Evolutionary conservation across 2,113 vertebrate species (phyloP).

Genomic region (Myrmecobius fasciatus): DNA sequence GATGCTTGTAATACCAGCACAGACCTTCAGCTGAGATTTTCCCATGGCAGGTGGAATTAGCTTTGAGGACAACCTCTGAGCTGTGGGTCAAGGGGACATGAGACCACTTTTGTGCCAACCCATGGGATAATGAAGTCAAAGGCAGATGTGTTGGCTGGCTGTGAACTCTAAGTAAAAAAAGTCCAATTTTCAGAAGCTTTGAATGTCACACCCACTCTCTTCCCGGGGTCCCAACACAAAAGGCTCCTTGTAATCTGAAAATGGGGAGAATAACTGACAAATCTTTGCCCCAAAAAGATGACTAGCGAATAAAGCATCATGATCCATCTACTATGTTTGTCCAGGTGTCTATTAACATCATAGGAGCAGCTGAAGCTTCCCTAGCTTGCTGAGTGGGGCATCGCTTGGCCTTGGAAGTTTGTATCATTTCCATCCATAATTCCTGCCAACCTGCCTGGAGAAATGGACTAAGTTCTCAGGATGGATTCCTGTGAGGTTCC

Average conservation of each 20-base stretch:
- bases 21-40: neutral
- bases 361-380: slow-evolving; percentile 28
- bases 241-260: slow-evolving; percentile 37
- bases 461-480: slow-evolving; percentile 29
- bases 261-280: slow-evolving; percentile 16
- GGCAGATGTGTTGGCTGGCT: slow-evolving; percentile 17
- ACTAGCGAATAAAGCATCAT: neutral
- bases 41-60: neutral
- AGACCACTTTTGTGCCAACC: neutral
- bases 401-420: slow-evolving; percentile 69
- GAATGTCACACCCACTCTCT: neutral
- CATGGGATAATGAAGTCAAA: neutral
- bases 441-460: slow-evolving; percentile 37
- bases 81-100: neutral
- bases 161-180: slow-evolving; percentile 43
- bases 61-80: neutral
- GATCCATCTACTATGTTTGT: slow-evolving; percentile 59
- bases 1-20: neutral
- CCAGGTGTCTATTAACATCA: slow-evolving; percentile 68
- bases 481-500: neutral
- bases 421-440: neutral
- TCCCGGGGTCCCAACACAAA: slow-evolving; percentile 52
- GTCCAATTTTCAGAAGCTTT: slow-evolving; percentile 1
- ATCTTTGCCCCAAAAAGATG: slow-evolving; percentile 20
- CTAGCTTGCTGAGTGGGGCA: slow-evolving; percentile 41